Percentiles rank a stretch among this genome's conserved stretches.
These are phyloP conservation scores for Toxostoma redivivum DNA, from an alignment of 2,113 vertebrate species.

Conservation along the genomic window DNA sequence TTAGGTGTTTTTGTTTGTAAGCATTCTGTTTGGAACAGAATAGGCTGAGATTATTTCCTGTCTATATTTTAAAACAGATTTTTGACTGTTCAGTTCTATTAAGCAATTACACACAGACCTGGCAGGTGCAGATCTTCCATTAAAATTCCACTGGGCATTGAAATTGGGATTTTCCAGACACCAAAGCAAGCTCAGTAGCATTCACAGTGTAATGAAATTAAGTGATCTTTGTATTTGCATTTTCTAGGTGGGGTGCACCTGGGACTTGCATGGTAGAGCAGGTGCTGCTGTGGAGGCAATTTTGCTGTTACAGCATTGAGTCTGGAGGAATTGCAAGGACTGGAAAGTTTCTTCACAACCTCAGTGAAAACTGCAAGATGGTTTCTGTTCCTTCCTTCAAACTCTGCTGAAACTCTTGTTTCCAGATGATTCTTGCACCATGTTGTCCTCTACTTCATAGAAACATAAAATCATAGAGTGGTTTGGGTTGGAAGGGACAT, in stretches of 20 bases:
- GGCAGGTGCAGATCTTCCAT: neutral
- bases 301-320: neutral
- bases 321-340: neutral
- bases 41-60: neutral
- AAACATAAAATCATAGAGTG: neutral
- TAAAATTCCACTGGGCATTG: neutral
- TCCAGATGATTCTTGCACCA: neutral
- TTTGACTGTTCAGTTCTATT: neutral
- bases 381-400: neutral
- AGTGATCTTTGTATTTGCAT: neutral
- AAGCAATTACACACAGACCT: neutral
- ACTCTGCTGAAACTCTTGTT: neutral
- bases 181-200: neutral
- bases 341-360: neutral
- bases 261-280: neutral
- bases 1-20: neutral
- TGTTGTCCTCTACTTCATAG: neutral
- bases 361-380: neutral
- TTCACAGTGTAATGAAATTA: neutral
- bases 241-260: neutral
- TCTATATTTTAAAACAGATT: neutral
- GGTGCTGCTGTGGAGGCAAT: neutral
- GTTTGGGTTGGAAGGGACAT: neutral
- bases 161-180: neutral
- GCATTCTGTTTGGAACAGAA: neutral